Base-by-base conservation (phyloP, 2,113 vertebrate genomes). In the Dipodomys spectabilis region DNA sequence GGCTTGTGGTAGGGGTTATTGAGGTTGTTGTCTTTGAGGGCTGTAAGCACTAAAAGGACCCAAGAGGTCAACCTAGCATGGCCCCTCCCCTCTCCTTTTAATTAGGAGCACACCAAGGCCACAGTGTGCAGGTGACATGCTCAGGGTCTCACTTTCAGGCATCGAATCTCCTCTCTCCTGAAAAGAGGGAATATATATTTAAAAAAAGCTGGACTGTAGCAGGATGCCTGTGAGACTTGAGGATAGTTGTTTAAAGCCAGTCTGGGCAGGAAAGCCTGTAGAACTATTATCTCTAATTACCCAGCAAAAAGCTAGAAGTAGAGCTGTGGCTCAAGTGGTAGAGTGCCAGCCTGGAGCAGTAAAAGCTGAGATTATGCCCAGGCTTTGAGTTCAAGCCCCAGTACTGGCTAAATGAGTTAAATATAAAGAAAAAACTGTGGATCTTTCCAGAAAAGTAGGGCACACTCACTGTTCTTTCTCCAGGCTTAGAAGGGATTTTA, bases 351-450 rank as follows among this genome's bases (percentile, higher is more conserved):
- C 53, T 57, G 12, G 15, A 57, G 53, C 53, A 57, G 53, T 15
- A 57, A 57, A 57, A 18, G 15, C 15, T 57, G 15, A 57, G 53
- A 57, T 57, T 15, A 16, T 57, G 16, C 53, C 16, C 53, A 57
- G 53, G 53, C 53, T 57, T 16, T 57, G 53, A 57, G 13, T 57
- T 57, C 15, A 57, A 57, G 15, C 53, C 53, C 53, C 12, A 57
- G 15, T 57, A 57, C 53, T 57, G 84, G 44, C 15, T 39, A 65
- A 90, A 67, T 25, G 16, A 89, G 95, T 11, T 82, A 49, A 94
- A 62, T 62, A 65, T 87, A 93, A 94, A 87, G 65, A 62, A 94
- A 94, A 95, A 77, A 64, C 65, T 27, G 81, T n/a, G 53, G 78
- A 39, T 7, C 44, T 92, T 85, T 81, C 25, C 71, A 81, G 85